Percentiles rank a stretch among this genome's conserved stretches.
Conservation (phyloP, 2,888 invertebrate genomes). For the Listrodromus nycthemerus region DNA sequence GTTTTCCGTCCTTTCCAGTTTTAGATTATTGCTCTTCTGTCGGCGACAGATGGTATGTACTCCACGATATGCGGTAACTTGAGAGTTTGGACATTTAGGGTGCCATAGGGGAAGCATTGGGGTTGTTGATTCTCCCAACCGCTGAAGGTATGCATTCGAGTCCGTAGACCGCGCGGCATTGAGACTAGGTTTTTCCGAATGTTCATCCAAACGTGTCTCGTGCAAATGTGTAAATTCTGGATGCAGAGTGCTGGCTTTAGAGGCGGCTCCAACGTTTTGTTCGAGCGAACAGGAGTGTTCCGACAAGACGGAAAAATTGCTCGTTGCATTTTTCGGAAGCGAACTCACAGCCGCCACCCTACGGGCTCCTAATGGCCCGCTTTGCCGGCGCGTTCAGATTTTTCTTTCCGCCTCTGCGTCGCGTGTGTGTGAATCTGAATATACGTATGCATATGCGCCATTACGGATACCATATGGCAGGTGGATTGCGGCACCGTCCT, state of each 20-base stretch:
- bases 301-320: conserved; percentile 63
- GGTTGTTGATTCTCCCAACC: background rate
- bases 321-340: conserved; percentile 64
- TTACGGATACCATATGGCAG: conserved; percentile 7
- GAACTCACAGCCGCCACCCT: conserved; percentile 22
- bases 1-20: conserved; percentile 61
- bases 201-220: too few species aligned
- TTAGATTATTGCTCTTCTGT: conserved; percentile 67
- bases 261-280: background rate
- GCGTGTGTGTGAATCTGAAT: background rate
- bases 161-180: too few species aligned
- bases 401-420: conserved; percentile 41
- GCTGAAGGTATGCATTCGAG: too few species aligned
- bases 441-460: background rate
- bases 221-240: conserved; percentile 20
- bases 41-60: conserved; percentile 55
- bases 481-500: conserved; percentile 30
- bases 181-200: too few species aligned
- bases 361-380: conserved; percentile 48
- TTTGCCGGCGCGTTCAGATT: conserved; percentile 58
- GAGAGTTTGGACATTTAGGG: too few species aligned
- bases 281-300: conserved; percentile 19
- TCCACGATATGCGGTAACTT: conserved; percentile 44
- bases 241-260: conserved; percentile 51
- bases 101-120: too few species aligned